Evolutionary conservation across 2,888 invertebrate genomes (phyloP).

Genomic region (Boloria selene): DNA sequence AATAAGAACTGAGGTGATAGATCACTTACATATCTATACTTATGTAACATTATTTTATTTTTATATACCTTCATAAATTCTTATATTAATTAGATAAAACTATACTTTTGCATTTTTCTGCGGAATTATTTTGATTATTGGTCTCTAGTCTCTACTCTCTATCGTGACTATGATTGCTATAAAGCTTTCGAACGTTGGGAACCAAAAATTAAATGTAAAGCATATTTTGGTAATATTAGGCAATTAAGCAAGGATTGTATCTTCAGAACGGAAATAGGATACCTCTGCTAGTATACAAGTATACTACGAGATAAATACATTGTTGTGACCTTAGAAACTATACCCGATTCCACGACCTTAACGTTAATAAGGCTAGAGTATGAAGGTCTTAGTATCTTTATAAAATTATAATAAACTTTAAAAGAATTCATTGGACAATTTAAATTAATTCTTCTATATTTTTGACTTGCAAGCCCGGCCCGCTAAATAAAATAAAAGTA

Average conservation of each 20-base stretch:
- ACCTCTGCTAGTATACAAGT: not conserved
- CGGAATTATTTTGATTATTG: too few species aligned
- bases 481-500: too few species aligned
- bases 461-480: too few species aligned
- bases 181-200: too few species aligned
- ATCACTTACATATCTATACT: not conserved
- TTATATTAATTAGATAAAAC: too few species aligned
- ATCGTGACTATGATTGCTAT: too few species aligned
- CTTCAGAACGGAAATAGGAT: too few species aligned
- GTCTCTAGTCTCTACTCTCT: too few species aligned
- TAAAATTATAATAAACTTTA: not conserved
- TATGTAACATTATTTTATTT: not conserved
- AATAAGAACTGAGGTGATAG: constrained; percentile 9
- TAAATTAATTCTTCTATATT: not conserved
- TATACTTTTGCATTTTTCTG: too few species aligned
- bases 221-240: too few species aligned
- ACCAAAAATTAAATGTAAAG: too few species aligned
- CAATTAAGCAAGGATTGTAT: too few species aligned
- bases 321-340: not conserved
- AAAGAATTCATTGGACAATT: not conserved
- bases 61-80: not conserved
- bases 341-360: constrained; percentile 10
- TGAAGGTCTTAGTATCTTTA: not conserved
- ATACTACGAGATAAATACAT: not conserved
- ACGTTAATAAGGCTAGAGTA: not conserved